A percentile compares a stretch with the other conserved stretches of the same genome.
Conservation (phyloP, 1,140 invertebrate genomes). For the Trichonephila clavata region DNA sequence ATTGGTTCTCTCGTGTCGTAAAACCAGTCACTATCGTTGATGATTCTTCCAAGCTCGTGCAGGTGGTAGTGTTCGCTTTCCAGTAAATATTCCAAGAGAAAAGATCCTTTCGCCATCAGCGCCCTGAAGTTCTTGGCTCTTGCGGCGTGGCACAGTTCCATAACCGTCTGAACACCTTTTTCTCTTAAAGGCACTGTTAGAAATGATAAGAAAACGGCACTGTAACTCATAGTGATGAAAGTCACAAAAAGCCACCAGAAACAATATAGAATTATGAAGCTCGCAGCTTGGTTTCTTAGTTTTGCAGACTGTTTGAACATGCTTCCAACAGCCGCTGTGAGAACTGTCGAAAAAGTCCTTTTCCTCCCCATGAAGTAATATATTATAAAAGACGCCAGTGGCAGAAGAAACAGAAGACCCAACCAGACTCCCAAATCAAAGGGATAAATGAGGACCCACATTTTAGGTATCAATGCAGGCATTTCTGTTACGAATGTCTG, state of each 20-base stretch:
- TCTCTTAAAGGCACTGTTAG: slow-evolving; percentile 28
- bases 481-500: slow-evolving; percentile 11
- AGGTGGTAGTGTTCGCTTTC: background rate
- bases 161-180: slow-evolving; percentile 10
- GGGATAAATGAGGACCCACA: background rate
- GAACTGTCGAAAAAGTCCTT: background rate
- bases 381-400: background rate
- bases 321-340: background rate
- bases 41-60: background rate
- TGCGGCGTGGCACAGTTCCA: slow-evolving; percentile 7
- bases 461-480: background rate
- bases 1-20: slow-evolving; percentile 43
- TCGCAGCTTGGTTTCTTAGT: too few relatives aligned
- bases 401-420: background rate
- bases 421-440: background rate
- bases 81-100: background rate
- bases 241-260: slow-evolving; percentile 21
- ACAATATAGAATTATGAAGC: background rate
- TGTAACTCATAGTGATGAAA: slow-evolving; percentile 21
- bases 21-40: slow-evolving; percentile 4
- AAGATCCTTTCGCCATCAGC: background rate
- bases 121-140: background rate
- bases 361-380: background rate
- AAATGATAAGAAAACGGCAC: slow-evolving; percentile 45
- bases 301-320: background rate